Evolutionary conservation across 2,113 vertebrate species (phyloP).

Genomic region (Cyprinodon brontotheroides): DNA sequence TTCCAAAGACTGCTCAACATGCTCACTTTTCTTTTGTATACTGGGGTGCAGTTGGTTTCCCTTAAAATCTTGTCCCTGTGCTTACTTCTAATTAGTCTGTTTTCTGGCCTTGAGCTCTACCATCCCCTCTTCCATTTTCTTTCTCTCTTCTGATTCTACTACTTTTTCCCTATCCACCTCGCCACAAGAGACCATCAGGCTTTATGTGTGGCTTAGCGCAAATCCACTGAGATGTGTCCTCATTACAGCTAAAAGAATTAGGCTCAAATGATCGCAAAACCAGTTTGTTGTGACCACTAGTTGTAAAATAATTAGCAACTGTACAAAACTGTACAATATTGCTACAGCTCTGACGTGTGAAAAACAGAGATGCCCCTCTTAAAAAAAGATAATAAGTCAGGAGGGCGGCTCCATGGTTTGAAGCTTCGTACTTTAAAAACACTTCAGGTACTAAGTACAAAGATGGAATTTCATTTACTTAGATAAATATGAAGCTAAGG

Average conservation of each 20-base stretch:
- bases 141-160: background rate
- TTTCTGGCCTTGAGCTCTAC: constrained; percentile 28
- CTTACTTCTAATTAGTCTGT: constrained; percentile 1
- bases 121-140: background rate
- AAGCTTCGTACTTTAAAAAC: background rate
- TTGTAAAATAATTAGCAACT: background rate
- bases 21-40: background rate
- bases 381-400: background rate
- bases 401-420: background rate
- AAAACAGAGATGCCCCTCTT: background rate
- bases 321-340: background rate
- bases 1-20: background rate
- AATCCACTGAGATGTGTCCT: constrained; percentile 20
- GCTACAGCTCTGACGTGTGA: background rate
- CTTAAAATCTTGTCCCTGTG: background rate
- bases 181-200: constrained; percentile 30
- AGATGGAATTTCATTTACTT: too few relatives aligned
- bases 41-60: background rate
- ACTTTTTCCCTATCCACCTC: background rate
- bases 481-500: too few relatives aligned
- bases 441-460: background rate
- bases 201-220: constrained; percentile 12
- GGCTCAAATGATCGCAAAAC: constrained; percentile 8
- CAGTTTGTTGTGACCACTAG: constrained; percentile 10
- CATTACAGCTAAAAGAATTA: constrained; percentile 16